These are phyloP conservation scores for Microctonus hyperodae DNA, from an alignment of 2,888 invertebrate species.

Conservation along the genomic window DNA sequence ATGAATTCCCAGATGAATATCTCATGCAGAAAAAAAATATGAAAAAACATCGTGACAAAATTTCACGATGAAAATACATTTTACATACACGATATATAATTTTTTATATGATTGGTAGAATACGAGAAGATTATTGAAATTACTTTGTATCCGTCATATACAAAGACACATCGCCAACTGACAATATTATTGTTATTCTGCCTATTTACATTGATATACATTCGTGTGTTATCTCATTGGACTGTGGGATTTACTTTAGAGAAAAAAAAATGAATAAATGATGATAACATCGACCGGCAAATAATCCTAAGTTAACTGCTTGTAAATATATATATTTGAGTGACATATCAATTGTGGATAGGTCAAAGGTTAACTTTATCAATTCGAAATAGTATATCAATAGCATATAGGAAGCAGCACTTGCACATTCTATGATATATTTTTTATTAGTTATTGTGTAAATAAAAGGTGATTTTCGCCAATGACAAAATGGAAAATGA, in stretches of 20 bases:
- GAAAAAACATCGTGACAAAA: not conserved
- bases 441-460: too few species aligned
- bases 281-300: constrained; percentile 28
- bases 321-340: not conserved
- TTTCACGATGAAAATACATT: not conserved
- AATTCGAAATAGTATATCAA: not conserved
- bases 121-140: not conserved
- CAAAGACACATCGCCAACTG: not conserved
- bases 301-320: constrained; percentile 8
- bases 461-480: too few species aligned
- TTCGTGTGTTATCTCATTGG: constrained; percentile 9
- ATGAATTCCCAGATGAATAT: not conserved
- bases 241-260: constrained; percentile 43
- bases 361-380: constrained; percentile 8
- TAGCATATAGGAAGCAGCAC: constrained; percentile 29
- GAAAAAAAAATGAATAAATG: constrained; percentile 35
- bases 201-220: not conserved
- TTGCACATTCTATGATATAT: not conserved
- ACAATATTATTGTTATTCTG: not conserved
- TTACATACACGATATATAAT: not conserved
- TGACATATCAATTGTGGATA: constrained; percentile 3
- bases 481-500: too few species aligned
- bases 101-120: not conserved
- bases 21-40: not conserved
- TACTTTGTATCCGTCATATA: not conserved